phyloP scores from a whole-genome alignment of 2,797 vertebrate species.

The Bradypodion pumilum region DNA sequence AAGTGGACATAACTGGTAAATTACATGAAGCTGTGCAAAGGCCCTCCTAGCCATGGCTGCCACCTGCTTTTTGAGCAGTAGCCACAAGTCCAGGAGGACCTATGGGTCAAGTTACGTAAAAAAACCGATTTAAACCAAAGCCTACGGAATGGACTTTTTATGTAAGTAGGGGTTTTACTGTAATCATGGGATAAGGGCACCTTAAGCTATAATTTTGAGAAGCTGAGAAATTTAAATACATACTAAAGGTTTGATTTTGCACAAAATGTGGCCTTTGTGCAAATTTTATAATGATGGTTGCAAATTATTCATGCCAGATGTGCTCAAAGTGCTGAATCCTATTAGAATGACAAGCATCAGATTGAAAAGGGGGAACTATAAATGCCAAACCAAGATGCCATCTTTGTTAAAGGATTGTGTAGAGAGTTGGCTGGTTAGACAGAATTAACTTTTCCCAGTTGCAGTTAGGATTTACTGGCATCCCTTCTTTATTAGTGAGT shows the following conservation, averaged over 20 bases:
- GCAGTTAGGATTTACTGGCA: slow-evolving; percentile 46
- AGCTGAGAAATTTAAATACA: not conserved
- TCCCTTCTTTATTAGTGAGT: slow-evolving; percentile 61
- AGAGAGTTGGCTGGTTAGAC: slow-evolving; percentile 11
- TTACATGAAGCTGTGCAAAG: too few species aligned
- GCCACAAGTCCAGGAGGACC: too few species aligned
- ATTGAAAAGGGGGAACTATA: not conserved
- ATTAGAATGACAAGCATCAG: not conserved
- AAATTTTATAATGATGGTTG: not conserved
- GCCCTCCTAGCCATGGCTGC: too few species aligned
- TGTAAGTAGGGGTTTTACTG: too few species aligned
- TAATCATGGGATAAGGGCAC: too few species aligned
- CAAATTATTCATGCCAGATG: not conserved
- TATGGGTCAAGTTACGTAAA: too few species aligned
- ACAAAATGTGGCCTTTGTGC: not conserved
- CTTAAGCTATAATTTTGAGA: not conserved
- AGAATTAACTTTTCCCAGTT: slow-evolving; percentile 45
- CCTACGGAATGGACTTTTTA: too few species aligned
- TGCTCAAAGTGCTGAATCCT: not conserved
- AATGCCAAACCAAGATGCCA: not conserved
- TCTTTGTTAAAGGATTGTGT: slow-evolving; percentile 33
- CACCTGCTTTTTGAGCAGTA: too few species aligned
- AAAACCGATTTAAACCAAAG: too few species aligned
- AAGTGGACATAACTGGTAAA: too few species aligned
- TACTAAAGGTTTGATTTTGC: not conserved